phyloP scores from a whole-genome alignment of 23 tunicate species.

The Pegea sp. region DNA sequence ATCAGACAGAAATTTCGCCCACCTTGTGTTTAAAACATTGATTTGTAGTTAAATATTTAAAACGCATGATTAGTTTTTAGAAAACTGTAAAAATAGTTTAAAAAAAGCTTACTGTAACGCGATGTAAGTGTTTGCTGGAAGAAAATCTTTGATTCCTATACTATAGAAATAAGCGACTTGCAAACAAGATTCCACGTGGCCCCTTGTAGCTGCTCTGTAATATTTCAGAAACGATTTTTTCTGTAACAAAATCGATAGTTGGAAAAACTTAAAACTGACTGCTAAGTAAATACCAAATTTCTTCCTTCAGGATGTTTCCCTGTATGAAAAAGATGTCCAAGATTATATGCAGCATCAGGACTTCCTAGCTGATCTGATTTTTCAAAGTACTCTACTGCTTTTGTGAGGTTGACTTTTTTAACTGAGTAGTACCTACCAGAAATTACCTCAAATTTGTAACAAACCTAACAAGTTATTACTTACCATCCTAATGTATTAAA shows the following conservation, averaged over 20 bases:
- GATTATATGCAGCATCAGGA: conserved; percentile 71
- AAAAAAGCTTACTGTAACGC: conserved; percentile 56
- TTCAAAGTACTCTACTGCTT: conserved; percentile 71
- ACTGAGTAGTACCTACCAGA: conserved; percentile 46
- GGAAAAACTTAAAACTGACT: no score
- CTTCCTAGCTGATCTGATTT: conserved; percentile 56
- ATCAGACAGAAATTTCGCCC: conserved; percentile 49
- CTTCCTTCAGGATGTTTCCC: conserved; percentile 65
- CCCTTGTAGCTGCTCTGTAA: conserved; percentile 63
- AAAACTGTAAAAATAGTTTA: no score
- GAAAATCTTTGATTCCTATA: conserved; percentile 35
- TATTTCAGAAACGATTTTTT: conserved; percentile 56
- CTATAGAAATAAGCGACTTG: conserved; percentile 32
- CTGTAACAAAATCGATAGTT: no score
- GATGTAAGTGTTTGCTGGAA: conserved; percentile 9
- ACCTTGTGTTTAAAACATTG: conserved; percentile 6
- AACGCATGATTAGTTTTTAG: no score
- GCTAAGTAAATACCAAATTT: no score
- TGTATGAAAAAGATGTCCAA: conserved; percentile 56
- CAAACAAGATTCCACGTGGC: conserved; percentile 60
- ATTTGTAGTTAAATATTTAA: no score
- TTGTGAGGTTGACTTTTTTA: conserved; percentile 45
- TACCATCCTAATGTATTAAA: conserved; percentile 88
- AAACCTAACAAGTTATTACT: not conserved
- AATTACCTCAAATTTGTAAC: not conserved